A percentile compares a stretch with the other conserved stretches of the same genome.
Evolutionary conservation across 2,888 invertebrate species (phyloP).

Genomic region (Schizaphis graminum): DNA sequence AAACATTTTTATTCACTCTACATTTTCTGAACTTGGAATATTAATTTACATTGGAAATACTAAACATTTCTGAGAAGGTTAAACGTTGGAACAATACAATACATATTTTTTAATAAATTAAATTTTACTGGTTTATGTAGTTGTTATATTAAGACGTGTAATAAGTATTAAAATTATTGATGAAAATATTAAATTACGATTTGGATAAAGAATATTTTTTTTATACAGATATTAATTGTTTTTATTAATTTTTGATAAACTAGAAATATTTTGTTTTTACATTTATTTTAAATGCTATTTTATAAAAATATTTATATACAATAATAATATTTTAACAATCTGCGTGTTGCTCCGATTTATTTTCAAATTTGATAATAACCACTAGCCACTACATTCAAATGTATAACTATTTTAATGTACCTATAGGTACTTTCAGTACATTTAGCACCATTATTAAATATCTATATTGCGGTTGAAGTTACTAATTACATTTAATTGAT

Average conservation of each 20-base stretch:
- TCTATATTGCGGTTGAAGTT: not conserved
- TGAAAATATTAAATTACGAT: not conserved
- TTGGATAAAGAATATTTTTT: not conserved
- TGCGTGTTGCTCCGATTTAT: too few relatives aligned
- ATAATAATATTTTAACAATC: too few relatives aligned
- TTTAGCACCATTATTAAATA: not conserved
- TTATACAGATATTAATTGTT: too few relatives aligned
- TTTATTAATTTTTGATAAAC: too few relatives aligned
- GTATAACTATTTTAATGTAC: too few relatives aligned
- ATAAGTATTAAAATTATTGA: not conserved
- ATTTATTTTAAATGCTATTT: too few relatives aligned
- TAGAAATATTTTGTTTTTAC: too few relatives aligned
- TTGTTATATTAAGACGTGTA: not conserved
- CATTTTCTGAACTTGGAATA: not conserved
- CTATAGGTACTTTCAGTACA: too few relatives aligned
- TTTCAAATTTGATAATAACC: too few relatives aligned
- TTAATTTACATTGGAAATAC: not conserved
- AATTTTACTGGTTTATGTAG: too few relatives aligned
- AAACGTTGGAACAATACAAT: not conserved
- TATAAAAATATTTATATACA: too few relatives aligned
- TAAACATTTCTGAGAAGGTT: not conserved
- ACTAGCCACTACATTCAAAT: too few relatives aligned
- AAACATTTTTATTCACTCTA: not conserved
- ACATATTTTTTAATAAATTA: not conserved
- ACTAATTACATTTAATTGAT: not conserved